Evolutionary conservation across 2,888 invertebrate genomes (phyloP).

Genomic region (Perdita meconis): DNA sequence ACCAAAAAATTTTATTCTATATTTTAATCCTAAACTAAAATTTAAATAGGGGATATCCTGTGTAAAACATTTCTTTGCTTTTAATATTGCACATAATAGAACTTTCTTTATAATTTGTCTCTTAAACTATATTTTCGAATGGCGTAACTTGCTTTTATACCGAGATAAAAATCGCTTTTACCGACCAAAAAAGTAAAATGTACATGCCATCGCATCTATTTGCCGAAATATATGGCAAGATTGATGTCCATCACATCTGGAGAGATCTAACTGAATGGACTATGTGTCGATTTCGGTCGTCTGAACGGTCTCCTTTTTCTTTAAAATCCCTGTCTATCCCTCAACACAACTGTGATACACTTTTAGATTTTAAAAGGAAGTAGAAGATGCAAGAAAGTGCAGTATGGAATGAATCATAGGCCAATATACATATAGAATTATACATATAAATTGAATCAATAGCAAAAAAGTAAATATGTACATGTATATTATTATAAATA

Average conservation of each 20-base stretch:
- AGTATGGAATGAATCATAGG: conserved; percentile 76
- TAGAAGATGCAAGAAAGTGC: conserved; percentile 70
- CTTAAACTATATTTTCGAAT: conserved; percentile 65
- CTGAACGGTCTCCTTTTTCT: conserved; percentile 69
- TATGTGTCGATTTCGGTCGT: conserved; percentile 67
- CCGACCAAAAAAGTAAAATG: conserved; percentile 59
- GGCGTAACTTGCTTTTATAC: conserved; percentile 65
- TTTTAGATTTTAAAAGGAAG: conserved; percentile 78
- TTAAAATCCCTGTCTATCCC: conserved; percentile 77
- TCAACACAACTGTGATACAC: conserved; percentile 84
- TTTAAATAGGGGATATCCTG: too few relatives aligned
- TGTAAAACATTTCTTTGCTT: conserved; percentile 1
- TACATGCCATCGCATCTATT: conserved; percentile 64
- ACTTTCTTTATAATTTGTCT: conserved; percentile 39
- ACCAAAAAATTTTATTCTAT: too few relatives aligned
- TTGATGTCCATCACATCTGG: conserved; percentile 36
- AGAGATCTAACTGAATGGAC: conserved; percentile 69
- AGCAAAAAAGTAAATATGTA: conserved; percentile 78
- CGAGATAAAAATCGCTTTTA: conserved; percentile 30
- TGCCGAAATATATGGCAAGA: conserved; percentile 18
- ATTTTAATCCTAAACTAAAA: too few relatives aligned
- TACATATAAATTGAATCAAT: conserved; percentile 77
- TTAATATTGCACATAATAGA: conserved; percentile 1
- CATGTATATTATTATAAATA: conserved; percentile 83
- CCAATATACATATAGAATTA: conserved; percentile 70